Conservation (phyloP, 2,888 invertebrate genomes). For the Brachypterus glaber region DNA sequence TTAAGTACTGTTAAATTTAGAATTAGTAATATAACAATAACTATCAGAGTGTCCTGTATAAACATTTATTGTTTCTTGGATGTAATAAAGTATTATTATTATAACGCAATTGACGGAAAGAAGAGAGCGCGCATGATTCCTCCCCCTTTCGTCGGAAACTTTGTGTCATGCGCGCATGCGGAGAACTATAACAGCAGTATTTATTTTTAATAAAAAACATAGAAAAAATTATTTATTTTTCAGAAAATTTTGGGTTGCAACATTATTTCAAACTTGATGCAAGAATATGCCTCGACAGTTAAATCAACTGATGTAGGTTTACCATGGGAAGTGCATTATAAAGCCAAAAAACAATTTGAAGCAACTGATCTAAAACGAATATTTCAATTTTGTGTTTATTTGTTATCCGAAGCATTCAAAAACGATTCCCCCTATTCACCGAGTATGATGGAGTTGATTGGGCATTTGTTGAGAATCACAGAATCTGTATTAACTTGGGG, state of each 20-base stretch:
- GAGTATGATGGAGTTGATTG: conserved; percentile 49
- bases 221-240: conserved; percentile 31
- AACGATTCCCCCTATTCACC: conserved; percentile 41
- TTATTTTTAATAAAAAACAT: too few relatives aligned
- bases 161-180: too few relatives aligned
- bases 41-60: too few relatives aligned
- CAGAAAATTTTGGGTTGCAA: conserved; percentile 79
- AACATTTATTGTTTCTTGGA: too few relatives aligned
- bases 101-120: too few relatives aligned
- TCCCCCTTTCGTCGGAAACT: too few relatives aligned
- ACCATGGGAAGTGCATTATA: conserved; percentile 79
- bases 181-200: too few relatives aligned
- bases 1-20: too few relatives aligned
- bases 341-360: conserved; percentile 79
- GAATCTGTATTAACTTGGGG: conserved; percentile 77
- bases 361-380: conserved; percentile 67
- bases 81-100: too few relatives aligned
- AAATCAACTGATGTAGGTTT: conserved; percentile 80
- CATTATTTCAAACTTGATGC: conserved; percentile 72
- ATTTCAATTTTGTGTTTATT: conserved; percentile 61
- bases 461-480: conserved; percentile 64
- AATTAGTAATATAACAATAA: too few relatives aligned
- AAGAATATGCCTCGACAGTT: conserved; percentile 78
- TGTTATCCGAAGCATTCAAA: conserved; percentile 51
- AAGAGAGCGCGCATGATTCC: too few relatives aligned